Percentiles rank a stretch among this genome's conserved stretches.
These are phyloP conservation scores for Aporophyla lueneburgensis DNA, from an alignment of 2,888 invertebrate species.

Conservation along the genomic window DNA sequence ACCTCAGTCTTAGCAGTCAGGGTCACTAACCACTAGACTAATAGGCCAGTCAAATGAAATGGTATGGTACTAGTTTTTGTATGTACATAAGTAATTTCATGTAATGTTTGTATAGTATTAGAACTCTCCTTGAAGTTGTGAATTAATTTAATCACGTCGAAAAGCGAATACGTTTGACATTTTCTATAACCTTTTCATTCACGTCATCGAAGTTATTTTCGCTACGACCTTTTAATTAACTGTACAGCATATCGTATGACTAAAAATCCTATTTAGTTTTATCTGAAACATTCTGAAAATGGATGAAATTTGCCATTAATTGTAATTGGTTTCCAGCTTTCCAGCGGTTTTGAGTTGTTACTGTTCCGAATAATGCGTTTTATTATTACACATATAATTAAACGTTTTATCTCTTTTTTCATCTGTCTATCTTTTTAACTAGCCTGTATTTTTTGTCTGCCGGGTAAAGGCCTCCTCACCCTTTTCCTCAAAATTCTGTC, in stretches of 20 bases:
- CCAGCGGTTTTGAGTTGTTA: background rate
- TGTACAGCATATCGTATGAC: background rate
- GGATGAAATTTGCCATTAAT: background rate
- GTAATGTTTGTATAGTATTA: too few relatives aligned
- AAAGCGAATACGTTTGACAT: constrained; percentile 10
- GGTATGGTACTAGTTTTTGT: too few relatives aligned
- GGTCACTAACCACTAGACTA: too few relatives aligned
- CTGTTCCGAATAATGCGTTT: background rate
- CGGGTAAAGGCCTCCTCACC: too few relatives aligned
- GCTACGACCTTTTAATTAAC: constrained; percentile 26
- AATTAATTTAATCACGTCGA: background rate
- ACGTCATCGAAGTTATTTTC: constrained; percentile 17
- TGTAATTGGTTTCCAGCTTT: background rate
- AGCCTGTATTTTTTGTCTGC: too few relatives aligned
- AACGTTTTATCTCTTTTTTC: background rate
- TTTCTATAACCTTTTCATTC: constrained; percentile 18
- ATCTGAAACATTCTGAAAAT: background rate
- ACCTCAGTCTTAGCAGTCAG: too few relatives aligned
- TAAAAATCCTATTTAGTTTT: constrained; percentile 4
- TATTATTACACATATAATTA: background rate
- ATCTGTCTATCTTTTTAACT: too few relatives aligned
- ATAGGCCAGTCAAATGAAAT: too few relatives aligned
- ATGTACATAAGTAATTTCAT: too few relatives aligned
- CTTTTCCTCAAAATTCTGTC: too few relatives aligned
- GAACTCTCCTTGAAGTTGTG: background rate